Percentiles rank a stretch among this genome's conserved stretches.
phyloP scores from a whole-genome alignment of 2,113 vertebrate species.

The Gallinago media region DNA sequence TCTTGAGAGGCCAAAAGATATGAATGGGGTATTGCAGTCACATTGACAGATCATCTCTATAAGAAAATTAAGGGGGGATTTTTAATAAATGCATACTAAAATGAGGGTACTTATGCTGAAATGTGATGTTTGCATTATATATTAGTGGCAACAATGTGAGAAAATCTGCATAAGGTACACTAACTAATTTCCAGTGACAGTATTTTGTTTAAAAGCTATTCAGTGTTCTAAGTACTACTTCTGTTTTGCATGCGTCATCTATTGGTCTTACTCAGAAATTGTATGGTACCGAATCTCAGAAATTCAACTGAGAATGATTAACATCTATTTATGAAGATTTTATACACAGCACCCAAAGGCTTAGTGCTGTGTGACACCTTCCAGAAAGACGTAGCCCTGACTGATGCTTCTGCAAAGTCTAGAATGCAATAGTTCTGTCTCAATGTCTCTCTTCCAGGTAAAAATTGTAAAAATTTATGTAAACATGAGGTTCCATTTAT shows the following conservation, averaged over 20 bases:
- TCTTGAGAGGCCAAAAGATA: not conserved
- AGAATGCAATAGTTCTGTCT: not conserved
- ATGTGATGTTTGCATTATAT: not conserved
- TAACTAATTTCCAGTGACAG: not conserved
- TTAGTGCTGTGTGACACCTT: not conserved
- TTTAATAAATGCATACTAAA: not conserved
- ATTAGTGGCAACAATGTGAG: not conserved
- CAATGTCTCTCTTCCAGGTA: not conserved
- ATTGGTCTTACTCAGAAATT: not conserved
- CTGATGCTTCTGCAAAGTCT: not conserved
- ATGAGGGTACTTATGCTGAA: not conserved
- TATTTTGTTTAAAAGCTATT: not conserved
- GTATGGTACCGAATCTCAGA: not conserved
- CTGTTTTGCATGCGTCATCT: not conserved
- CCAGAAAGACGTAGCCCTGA: not conserved
- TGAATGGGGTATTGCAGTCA: not conserved
- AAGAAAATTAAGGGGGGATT: not conserved
- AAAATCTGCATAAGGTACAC: not conserved
- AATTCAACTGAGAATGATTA: not conserved
- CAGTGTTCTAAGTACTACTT: not conserved
- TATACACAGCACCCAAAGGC: not conserved
- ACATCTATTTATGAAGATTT: not conserved
- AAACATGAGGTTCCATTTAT: not conserved
- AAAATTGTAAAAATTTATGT: not conserved
- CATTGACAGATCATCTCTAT: not conserved